Evolutionary conservation across 2,888 invertebrate genomes (phyloP).

Genomic region (Pammene aurita): DNA sequence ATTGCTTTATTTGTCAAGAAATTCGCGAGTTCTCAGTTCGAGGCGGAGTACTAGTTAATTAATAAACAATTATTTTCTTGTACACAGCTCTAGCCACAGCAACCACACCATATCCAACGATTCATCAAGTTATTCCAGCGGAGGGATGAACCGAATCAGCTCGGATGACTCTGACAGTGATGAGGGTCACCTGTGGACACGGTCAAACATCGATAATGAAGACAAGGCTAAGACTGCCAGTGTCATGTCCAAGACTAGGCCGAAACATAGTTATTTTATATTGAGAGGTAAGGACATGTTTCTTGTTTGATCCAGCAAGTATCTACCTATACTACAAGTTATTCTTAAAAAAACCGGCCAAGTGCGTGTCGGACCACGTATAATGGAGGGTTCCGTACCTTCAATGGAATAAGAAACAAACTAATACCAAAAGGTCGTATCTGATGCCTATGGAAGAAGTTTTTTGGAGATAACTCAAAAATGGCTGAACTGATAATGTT

Average conservation of each 20-base stretch:
- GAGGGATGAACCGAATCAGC: constrained; percentile 52
- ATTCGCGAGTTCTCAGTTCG: too few relatives aligned
- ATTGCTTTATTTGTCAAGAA: too few relatives aligned
- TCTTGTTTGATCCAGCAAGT: neutral
- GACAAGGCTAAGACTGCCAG: constrained; percentile 63
- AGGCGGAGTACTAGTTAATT: too few relatives aligned
- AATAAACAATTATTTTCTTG: neutral
- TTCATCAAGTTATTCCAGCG: constrained; percentile 53
- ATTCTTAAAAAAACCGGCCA: too few relatives aligned
- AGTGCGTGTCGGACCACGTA: too few relatives aligned
- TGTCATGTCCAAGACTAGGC: constrained; percentile 83
- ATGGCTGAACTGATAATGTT: too few relatives aligned
- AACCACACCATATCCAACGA: constrained; percentile 34
- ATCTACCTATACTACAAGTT: neutral
- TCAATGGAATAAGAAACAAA: too few relatives aligned
- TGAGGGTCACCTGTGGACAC: constrained; percentile 54
- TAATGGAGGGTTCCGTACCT: too few relatives aligned
- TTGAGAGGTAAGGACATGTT: constrained; percentile 66
- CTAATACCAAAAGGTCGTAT: too few relatives aligned
- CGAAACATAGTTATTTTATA: constrained; percentile 87
- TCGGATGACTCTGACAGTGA: constrained; percentile 63
- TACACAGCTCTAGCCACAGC: constrained; percentile 27
- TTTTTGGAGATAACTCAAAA: too few relatives aligned
- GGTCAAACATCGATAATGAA: constrained; percentile 46
- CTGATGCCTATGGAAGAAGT: too few relatives aligned